Evolutionary conservation across 35 echinoderm and acorn worm species (phyloP), one percentile per base, ranked within the genome.

Genomic region (Diadema setosum): DNA sequence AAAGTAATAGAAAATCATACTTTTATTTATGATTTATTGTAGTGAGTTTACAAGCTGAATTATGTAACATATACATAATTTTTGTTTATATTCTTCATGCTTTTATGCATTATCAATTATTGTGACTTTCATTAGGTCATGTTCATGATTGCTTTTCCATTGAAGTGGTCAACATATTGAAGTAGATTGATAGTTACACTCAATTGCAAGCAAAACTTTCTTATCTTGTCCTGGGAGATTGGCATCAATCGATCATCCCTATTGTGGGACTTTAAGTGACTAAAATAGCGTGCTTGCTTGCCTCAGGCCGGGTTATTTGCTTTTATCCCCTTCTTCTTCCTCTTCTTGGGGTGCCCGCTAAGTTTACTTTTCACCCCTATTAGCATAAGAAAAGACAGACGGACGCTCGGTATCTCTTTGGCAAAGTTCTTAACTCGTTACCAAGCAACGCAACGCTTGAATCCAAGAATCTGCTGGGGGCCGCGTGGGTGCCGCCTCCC

Each of bases 391-490:
- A 41, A 35, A 23, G 23, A n/a, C 25, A 23, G 43, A 43, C 37
- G 23, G 43, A 40, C 32, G 39, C 24, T 76, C 16, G 33, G 33
- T 76, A 76, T 40, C 39, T 36, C 70, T 76, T 42, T 76, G 70
- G 33, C 36, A 32, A 76, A 76, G 12, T 76, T 76, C 70, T 76
- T 43, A 76, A 76, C 70, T 76, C 70, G 70, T 76, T 76, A 40
- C 70, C 70, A 76, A 24, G 70, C 70, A 76, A 76, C 70, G 70
- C 12, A 76, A 76, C 70, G 70, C 70, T 76, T 76, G 70, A 76
- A 76, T 36, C 36, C 70, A 76, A 76, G 70, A 76, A 76, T 76
- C 70, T 76, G 70, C 70, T 76, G 70, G 70, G 70, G 70, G 70
- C 70, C 70, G 70, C 70, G 70, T 76, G 70, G 70, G 70, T 76